phyloP scores from a whole-genome alignment of 2,113 vertebrate species.

The Grus americana region DNA sequence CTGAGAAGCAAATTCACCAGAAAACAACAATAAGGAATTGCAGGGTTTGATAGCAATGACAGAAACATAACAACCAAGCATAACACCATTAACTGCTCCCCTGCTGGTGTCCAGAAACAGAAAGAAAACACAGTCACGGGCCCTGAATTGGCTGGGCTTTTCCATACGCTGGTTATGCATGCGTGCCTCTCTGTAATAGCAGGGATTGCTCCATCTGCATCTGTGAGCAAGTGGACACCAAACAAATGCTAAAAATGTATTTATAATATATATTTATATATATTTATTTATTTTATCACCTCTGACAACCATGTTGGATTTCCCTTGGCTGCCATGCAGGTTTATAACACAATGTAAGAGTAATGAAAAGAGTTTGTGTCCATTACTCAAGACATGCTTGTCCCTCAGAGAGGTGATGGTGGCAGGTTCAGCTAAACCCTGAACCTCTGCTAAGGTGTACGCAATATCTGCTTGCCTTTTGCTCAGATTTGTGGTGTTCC shows the following conservation, averaged over 20 bases:
- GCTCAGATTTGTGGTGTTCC: background rate
- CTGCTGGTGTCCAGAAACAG: background rate
- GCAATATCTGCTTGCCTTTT: background rate
- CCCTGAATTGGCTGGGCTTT: background rate
- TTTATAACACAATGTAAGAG: background rate
- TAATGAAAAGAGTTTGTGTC: background rate
- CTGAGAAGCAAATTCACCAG: background rate
- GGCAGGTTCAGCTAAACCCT: background rate
- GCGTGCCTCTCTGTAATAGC: fast-evolving
- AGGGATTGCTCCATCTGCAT: background rate
- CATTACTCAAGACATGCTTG: background rate
- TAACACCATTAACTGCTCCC: background rate
- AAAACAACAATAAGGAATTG: background rate
- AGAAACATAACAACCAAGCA: background rate
- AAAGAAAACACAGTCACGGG: background rate
- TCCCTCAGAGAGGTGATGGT: background rate
- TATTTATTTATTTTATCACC: background rate
- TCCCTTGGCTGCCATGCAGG: background rate
- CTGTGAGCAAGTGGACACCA: background rate
- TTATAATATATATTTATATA: background rate
- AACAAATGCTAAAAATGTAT: background rate
- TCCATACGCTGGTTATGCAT: background rate
- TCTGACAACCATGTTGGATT: background rate
- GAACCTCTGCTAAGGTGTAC: background rate
- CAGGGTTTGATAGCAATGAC: background rate